Evolutionary conservation across 1,140 invertebrate genomes (phyloP).

Genomic region (Drosophila simulans): DNA sequence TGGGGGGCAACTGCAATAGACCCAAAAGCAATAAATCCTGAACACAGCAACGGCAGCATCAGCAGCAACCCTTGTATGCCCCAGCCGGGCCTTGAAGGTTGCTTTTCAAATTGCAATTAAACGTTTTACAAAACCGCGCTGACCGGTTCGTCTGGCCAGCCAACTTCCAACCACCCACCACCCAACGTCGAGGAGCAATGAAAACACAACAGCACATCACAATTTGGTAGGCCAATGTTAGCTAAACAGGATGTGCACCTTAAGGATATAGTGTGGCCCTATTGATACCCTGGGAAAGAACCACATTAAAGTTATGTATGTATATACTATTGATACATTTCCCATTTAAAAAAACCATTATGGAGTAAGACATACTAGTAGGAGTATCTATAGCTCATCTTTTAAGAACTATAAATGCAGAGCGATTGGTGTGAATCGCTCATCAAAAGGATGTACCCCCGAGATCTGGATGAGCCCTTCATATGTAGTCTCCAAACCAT

Average conservation of each 20-base stretch:
- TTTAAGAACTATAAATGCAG: too few species aligned
- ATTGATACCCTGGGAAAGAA: slow-evolving; percentile 9
- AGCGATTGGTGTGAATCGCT: too few species aligned
- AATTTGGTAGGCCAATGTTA: slow-evolving; percentile 62
- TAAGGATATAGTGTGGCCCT: background rate
- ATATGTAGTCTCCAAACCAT: background rate
- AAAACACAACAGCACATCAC: slow-evolving; percentile 14
- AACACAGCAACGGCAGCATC: slow-evolving; percentile 38
- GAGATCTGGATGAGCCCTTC: too few species aligned
- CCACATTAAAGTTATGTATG: too few species aligned
- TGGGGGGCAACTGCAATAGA: slow-evolving; percentile 52
- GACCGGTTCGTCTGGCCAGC: slow-evolving; percentile 63
- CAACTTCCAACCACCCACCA: slow-evolving; percentile 16
- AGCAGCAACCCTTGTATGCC: slow-evolving; percentile 62
- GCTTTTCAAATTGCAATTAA: slow-evolving; percentile 83
- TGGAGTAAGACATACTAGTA: too few species aligned
- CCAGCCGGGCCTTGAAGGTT: slow-evolving; percentile 40
- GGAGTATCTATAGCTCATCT: too few species aligned
- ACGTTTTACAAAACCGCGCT: slow-evolving; percentile 82
- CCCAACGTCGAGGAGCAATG: slow-evolving; percentile 6
- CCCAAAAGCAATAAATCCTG: slow-evolving; percentile 79
- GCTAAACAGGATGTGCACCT: slow-evolving; percentile 54
- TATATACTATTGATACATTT: too few species aligned
- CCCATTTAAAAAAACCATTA: too few species aligned
- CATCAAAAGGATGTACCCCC: background rate